These are phyloP conservation scores for Pristiophorus japonicus DNA, from an alignment of 2,113 vertebrate species.

Conservation along the genomic window DNA sequence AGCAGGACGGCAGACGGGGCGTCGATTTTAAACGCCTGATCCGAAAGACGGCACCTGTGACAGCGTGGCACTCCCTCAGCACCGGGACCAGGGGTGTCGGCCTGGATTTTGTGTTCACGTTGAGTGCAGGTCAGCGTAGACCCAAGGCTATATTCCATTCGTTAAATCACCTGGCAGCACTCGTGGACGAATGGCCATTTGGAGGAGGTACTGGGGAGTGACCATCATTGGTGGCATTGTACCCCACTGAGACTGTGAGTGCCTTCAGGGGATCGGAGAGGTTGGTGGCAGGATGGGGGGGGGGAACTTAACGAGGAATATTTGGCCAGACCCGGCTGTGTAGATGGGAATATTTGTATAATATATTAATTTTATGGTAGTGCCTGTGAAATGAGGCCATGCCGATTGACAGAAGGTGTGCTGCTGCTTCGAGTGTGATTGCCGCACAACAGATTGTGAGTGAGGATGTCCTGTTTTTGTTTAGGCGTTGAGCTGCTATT, in stretches of 20 bases:
- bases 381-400: not conserved
- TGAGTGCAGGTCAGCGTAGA: not conserved
- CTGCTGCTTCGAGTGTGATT: not conserved
- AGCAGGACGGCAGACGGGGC: too few relatives aligned
- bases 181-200: not conserved
- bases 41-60: not conserved
- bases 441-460: slow-evolving; percentile 26
- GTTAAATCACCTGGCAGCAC: not conserved
- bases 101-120: not conserved
- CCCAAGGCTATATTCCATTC: not conserved
- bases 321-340: not conserved
- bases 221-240: not conserved
- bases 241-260: not conserved
- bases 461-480: slow-evolving; percentile 34
- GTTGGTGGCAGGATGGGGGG: not conserved
- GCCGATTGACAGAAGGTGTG: slow-evolving; percentile 18
- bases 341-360: not conserved
- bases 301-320: not conserved
- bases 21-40: not conserved
- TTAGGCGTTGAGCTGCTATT: slow-evolving; percentile 28
- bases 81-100: not conserved
- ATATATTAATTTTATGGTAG: not conserved
- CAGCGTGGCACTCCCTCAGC: not conserved
- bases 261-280: not conserved
- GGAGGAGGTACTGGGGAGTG: not conserved